phyloP scores from a whole-genome alignment of 2,113 vertebrate genomes.

The Puma concolor region DNA sequence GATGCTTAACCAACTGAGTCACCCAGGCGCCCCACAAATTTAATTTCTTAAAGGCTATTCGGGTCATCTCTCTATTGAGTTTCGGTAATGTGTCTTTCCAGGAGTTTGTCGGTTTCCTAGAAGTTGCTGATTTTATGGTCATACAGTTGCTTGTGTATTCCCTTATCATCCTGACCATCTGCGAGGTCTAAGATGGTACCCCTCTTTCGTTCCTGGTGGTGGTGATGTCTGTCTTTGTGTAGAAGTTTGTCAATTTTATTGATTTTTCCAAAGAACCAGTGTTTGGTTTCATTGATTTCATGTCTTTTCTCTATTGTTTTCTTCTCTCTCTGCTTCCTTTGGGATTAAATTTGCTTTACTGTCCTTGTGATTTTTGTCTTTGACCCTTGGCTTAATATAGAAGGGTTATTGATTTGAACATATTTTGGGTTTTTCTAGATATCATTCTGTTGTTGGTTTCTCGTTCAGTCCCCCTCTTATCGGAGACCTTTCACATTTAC shows the following conservation, averaged over 20 bases:
- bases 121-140: neutral
- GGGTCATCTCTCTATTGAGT: neutral
- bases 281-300: neutral
- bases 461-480: neutral
- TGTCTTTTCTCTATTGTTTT: neutral
- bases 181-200: accelerated
- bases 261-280: neutral
- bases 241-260: too few relatives aligned
- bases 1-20: too few relatives aligned
- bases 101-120: neutral
- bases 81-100: neutral
- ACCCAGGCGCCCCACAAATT: neutral
- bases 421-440: neutral
- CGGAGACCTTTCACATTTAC: neutral
- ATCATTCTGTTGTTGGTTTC: neutral
- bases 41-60: neutral
- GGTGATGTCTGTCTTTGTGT: neutral
- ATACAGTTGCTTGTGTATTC: accelerated
- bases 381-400: neutral
- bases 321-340: neutral
- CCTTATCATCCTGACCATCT: accelerated
- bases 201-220: neutral
- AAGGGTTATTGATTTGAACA: neutral
- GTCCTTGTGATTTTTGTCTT: neutral
- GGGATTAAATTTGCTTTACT: neutral